Base-by-base conservation (phyloP, 2,888 invertebrate genomes). In the Julus scanicus region DNA sequence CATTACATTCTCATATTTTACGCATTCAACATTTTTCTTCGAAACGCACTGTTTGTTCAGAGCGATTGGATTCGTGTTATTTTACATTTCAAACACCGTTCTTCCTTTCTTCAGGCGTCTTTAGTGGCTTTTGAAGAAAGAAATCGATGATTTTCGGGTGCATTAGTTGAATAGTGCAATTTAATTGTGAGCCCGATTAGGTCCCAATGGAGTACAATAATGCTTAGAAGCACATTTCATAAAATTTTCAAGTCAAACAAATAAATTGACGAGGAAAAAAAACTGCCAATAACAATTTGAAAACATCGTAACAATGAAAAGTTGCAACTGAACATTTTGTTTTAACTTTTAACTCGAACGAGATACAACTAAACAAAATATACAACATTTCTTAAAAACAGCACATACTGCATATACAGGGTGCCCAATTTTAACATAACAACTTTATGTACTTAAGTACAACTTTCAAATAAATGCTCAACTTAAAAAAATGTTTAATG, bases 161-260 rank as follows among this genome's bases (percentile, higher is more conserved):
- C 20, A 63, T 63, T 20, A 63, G 63, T 63, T 63, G 63, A 63
- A 63, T 63, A 63, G 63, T 63, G 63, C 63, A 63, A 63, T 63
- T 63, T 63, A 63, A 63, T 63, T 63, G 63, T 63, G 5, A 20
- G 63, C 63, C n/a, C 63, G 63, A 63, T 63, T 63, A 5, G 63
- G 63, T 63, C 63, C 63, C 63, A 63, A 63, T n/a, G 63, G 63
- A 63, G 63, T 63, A n/a, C 20, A 20, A 20, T 63, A 20, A 63
- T 6, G 9, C 15, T 63, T 5, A n/a, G 63, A 63, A 63, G 63
- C 20, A 20, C 20, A 63, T 63, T 20, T 63, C 63, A 63, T 63
- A 63, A n/a, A 63, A 63, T 4, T 63, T 63, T 63, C 63, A 5
- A 63, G 63, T n/a, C n/a, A 63, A 63, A 63, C n/a, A 63, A 63